phyloP scores from a whole-genome alignment of 2,888 invertebrate species.

The Drosophila histrio region DNA sequence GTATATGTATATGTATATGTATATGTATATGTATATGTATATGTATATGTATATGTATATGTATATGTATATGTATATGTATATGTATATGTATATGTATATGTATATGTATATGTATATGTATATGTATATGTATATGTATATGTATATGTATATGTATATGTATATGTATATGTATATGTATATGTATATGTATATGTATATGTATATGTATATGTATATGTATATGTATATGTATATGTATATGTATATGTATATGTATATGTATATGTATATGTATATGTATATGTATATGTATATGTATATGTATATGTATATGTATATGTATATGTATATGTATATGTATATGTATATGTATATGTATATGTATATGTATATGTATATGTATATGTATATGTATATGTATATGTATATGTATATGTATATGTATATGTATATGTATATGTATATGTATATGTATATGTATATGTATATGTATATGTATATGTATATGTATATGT shows the following conservation, averaged over 20 bases:
- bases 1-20: conserved; percentile 8
- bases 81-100: conserved; percentile 5
- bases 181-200: no score
- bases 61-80: conserved; percentile 1
- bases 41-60: conserved; percentile 2
- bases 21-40: conserved; percentile 4
- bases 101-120: conserved; percentile 3
- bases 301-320: conserved; percentile 11
- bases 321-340: conserved; percentile 26
- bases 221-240: neutral
- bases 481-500: neutral
- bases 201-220: no score
- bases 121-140: conserved; percentile 1
- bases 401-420: neutral
- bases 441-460: neutral
- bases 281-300: neutral
- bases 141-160: neutral
- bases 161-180: no score
- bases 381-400: neutral
- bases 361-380: neutral
- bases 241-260: neutral
- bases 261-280: conserved; percentile 2
- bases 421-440: conserved; percentile 1
- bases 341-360: conserved; percentile 8
- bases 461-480: neutral